Evolutionary conservation across 1,140 invertebrate genomes (phyloP).

Genomic region (Halyomorpha halys): DNA sequence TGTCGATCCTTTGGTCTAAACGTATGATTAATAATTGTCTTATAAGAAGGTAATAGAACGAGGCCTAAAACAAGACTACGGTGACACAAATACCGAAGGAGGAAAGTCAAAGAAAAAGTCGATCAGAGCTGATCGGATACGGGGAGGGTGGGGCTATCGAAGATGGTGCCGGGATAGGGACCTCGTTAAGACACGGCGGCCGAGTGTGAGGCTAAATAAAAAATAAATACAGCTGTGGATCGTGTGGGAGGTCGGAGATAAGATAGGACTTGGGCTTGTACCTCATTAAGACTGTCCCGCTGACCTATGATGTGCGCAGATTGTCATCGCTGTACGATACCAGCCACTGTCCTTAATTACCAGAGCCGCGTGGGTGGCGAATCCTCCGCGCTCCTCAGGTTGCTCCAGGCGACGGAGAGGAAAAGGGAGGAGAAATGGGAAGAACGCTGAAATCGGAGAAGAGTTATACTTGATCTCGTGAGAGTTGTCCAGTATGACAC

Average conservation of each 20-base stretch:
- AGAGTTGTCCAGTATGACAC: too few species aligned
- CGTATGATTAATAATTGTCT: too few species aligned
- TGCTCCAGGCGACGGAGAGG: too few species aligned
- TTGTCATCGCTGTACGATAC: slow-evolving; percentile 8
- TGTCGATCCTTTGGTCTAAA: too few species aligned
- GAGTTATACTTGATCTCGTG: too few species aligned
- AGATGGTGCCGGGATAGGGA: slow-evolving; percentile 4
- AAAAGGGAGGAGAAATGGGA: too few species aligned
- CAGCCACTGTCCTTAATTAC: slow-evolving; percentile 3
- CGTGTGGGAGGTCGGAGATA: slow-evolving; percentile 9
- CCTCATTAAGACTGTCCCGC: slow-evolving; percentile 9
- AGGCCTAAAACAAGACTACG: too few species aligned
- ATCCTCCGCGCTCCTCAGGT: not conserved
- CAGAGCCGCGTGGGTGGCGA: not conserved
- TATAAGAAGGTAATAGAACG: too few species aligned
- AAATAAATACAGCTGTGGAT: not conserved
- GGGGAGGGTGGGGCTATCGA: not conserved
- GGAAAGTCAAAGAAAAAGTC: too few species aligned
- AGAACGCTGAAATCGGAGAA: too few species aligned
- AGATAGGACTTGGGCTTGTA: not conserved
- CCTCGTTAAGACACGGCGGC: not conserved
- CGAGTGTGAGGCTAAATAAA: too few species aligned
- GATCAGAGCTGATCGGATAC: not conserved
- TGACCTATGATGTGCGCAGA: slow-evolving; percentile 6
- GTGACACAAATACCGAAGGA: too few species aligned